Percentiles rank a stretch among this genome's conserved stretches.
Evolutionary conservation across 2,888 invertebrate genomes (phyloP).

Genomic region (Acrocyrtus sp.): DNA sequence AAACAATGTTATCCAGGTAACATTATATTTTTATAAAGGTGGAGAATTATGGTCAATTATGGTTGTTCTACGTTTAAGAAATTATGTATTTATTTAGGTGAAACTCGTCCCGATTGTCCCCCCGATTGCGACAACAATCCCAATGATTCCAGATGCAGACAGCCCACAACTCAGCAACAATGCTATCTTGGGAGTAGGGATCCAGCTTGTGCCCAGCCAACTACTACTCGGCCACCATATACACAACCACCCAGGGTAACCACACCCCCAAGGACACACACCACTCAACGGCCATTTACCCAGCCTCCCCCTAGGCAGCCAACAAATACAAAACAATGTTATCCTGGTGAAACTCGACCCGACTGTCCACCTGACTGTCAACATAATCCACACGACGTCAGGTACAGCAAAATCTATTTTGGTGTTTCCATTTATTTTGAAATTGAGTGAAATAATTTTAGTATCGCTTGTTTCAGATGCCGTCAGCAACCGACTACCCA

Average conservation of each 20-base stretch:
- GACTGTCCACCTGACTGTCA: slow-evolving; percentile 42
- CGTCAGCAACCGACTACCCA: no score
- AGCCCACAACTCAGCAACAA: slow-evolving; percentile 12
- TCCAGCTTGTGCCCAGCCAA: slow-evolving; percentile 10
- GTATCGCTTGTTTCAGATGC: no score
- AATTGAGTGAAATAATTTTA: no score
- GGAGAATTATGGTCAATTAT: no score
- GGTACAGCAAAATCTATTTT: no score
- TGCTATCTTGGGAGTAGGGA: slow-evolving; percentile 22
- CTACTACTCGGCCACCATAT: neutral
- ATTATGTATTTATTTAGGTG: no score
- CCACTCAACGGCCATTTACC: slow-evolving; percentile 22
- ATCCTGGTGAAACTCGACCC: slow-evolving; percentile 45
- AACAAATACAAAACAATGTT: slow-evolving; percentile 19
- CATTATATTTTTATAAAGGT: neutral
- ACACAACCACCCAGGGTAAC: slow-evolving; percentile 9
- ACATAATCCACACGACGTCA: slow-evolving; percentile 1
- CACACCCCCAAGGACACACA: slow-evolving; percentile 66
- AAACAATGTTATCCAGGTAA: slow-evolving; percentile 56
- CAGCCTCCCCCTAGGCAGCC: slow-evolving; percentile 17
- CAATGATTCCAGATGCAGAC: slow-evolving; percentile 63
- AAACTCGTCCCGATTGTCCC: slow-evolving; percentile 24
- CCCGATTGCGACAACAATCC: slow-evolving; percentile 63
- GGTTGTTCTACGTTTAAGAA: no score
- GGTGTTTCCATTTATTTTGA: no score